These are phyloP conservation scores for Herpailurus yagouaroundi DNA, from an alignment of 2,113 vertebrate species.

Conservation along the genomic window DNA sequence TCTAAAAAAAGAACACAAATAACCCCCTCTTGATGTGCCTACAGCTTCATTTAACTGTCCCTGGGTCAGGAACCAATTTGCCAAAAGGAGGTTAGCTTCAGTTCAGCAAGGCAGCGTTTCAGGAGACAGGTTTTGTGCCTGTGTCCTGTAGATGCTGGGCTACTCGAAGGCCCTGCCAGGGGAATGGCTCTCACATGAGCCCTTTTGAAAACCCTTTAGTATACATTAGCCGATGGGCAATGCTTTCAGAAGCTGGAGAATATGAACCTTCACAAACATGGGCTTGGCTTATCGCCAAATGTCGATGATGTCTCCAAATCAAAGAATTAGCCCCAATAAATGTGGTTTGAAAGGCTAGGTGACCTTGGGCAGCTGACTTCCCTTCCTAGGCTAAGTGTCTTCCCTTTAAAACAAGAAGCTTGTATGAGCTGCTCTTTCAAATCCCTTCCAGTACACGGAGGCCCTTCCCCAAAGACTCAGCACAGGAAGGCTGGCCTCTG, in stretches of 20 bases:
- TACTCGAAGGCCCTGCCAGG: neutral
- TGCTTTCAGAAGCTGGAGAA: neutral
- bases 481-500: slow-evolving; percentile 38
- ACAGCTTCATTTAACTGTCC: slow-evolving; percentile 68
- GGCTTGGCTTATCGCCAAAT: slow-evolving; percentile 6
- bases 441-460: neutral
- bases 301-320: neutral
- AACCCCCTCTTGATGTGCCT: slow-evolving; percentile 60
- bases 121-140: neutral
- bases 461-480: neutral
- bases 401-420: neutral
- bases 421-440: neutral
- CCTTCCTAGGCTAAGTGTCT: neutral
- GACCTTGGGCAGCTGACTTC: neutral
- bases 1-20: slow-evolving; percentile 79
- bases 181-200: neutral
- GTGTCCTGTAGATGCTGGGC: neutral
- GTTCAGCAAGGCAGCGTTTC: neutral
- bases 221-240: neutral
- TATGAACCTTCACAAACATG: neutral
- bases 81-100: slow-evolving; percentile 71
- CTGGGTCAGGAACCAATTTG: slow-evolving; percentile 72
- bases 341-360: neutral
- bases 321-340: neutral
- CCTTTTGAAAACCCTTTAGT: neutral